Percentiles rank a stretch among this genome's conserved stretches.
Conservation (phyloP, 2,888 invertebrate species). For the Mechanitis messenoides region DNA sequence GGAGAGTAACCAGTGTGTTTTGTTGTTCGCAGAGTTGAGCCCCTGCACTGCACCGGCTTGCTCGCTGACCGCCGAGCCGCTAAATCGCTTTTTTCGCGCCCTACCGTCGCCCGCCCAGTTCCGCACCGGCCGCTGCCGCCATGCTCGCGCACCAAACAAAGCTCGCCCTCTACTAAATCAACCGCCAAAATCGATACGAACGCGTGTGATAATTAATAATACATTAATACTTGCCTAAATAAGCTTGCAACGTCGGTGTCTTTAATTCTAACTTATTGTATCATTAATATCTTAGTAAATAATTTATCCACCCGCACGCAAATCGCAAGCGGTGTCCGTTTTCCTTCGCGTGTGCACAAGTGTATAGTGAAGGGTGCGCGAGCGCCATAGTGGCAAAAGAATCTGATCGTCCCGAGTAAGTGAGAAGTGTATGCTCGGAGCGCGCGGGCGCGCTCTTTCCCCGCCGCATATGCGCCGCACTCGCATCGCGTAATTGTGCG, state of each 20-base stretch:
- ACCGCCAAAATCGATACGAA: conserved; percentile 73
- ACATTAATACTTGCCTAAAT: conserved; percentile 72
- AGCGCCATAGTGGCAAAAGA: conserved; percentile 44
- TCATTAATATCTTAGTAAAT: conserved; percentile 65
- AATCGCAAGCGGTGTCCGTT: conserved; percentile 44
- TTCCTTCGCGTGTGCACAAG: conserved; percentile 55
- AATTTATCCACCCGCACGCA: conserved; percentile 45
- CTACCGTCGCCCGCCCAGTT: conserved; percentile 67
- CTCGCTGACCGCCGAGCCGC: conserved; percentile 76
- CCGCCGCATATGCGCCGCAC: conserved; percentile 72
- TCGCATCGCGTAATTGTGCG: conserved; percentile 68
- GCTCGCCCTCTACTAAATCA: conserved; percentile 74
- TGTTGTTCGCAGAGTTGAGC: conserved; percentile 78
- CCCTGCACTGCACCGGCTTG: conserved; percentile 73
- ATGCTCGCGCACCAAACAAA: conserved; percentile 74
- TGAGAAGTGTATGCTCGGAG: conserved; percentile 63
- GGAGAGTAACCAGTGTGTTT: conserved; percentile 76
- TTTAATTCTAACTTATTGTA: conserved; percentile 71
- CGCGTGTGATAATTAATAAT: conserved; percentile 70
- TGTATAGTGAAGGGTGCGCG: conserved; percentile 58
- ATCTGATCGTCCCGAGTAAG: conserved; percentile 42
- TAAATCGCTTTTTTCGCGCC: conserved; percentile 75
- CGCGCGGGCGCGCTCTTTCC: conserved; percentile 66
- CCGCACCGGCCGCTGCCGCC: conserved; percentile 65
- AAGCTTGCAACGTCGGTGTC: conserved; percentile 76